phyloP scores from a whole-genome alignment of 2,888 invertebrate genomes.

The Chloromyia formosa region DNA sequence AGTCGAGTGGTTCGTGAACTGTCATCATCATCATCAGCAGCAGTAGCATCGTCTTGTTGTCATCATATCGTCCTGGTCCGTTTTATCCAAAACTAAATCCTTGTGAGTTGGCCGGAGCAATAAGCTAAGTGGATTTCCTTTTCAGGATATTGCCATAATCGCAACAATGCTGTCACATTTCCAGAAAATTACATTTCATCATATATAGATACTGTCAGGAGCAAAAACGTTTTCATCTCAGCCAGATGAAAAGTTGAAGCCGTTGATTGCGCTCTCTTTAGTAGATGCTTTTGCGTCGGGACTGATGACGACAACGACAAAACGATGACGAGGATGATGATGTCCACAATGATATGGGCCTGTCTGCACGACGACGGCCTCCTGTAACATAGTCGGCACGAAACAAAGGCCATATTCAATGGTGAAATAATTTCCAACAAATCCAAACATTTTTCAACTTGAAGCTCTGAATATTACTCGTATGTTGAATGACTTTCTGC shows the following conservation, averaged over 20 bases:
- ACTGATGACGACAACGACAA: neutral
- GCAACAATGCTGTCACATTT: slow-evolving; percentile 39
- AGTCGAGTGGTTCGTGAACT: too few relatives aligned
- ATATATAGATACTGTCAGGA: slow-evolving; percentile 32
- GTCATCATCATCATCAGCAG: too few relatives aligned
- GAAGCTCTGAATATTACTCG: too few relatives aligned
- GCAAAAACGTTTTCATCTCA: slow-evolving; percentile 30
- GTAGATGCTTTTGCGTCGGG: neutral
- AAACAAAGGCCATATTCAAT: neutral
- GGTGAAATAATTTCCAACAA: neutral
- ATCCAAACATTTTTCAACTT: slow-evolving; percentile 12
- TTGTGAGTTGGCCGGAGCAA: slow-evolving; percentile 30
- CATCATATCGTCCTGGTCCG: neutral
- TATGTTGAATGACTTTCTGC: slow-evolving; percentile 5
- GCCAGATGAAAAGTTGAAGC: slow-evolving; percentile 28
- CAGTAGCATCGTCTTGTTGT: too few relatives aligned
- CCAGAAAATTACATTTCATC: slow-evolving; percentile 42
- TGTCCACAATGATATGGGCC: too few relatives aligned
- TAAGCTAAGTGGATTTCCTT: slow-evolving; percentile 42
- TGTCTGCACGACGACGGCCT: too few relatives aligned
- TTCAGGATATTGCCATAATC: slow-evolving; percentile 39
- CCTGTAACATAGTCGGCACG: neutral
- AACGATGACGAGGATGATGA: neutral
- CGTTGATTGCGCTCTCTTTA: slow-evolving; percentile 31
- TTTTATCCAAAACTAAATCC: neutral